phyloP scores from a whole-genome alignment of 2,113 vertebrate species.

The Calypte anna region DNA sequence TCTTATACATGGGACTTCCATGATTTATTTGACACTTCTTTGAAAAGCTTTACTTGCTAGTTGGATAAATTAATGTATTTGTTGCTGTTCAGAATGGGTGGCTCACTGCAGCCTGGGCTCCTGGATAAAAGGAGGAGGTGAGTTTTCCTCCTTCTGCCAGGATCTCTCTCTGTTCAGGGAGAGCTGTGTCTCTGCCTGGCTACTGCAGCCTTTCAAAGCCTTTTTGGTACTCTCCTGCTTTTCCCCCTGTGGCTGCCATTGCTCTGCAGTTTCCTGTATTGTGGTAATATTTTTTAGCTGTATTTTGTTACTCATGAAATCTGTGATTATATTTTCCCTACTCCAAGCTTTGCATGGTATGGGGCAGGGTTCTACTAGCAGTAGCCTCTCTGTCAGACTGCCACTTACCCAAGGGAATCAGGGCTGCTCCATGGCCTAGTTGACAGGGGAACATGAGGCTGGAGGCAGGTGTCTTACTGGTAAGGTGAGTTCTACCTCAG shows the following conservation, averaged over 20 bases:
- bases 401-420: neutral
- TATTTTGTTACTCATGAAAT: neutral
- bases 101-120: neutral
- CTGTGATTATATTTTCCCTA: neutral
- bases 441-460: neutral
- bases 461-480: neutral
- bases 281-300: neutral
- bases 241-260: neutral
- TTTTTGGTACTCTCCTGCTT: neutral
- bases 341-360: neutral
- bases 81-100: neutral
- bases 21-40: conserved; percentile 1
- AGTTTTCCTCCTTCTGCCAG: neutral
- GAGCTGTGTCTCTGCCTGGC: neutral
- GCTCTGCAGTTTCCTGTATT: neutral
- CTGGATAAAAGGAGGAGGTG: neutral
- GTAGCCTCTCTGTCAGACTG: neutral
- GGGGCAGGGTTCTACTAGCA: neutral
- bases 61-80: neutral
- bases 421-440: neutral
- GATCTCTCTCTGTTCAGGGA: too few relatives aligned
- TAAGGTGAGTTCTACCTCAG: neutral
- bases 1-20: neutral
- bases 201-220: neutral
- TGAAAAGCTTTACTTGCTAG: neutral